phyloP scores from a whole-genome alignment of 2,888 invertebrate genomes.

The Papilio elwesi region DNA sequence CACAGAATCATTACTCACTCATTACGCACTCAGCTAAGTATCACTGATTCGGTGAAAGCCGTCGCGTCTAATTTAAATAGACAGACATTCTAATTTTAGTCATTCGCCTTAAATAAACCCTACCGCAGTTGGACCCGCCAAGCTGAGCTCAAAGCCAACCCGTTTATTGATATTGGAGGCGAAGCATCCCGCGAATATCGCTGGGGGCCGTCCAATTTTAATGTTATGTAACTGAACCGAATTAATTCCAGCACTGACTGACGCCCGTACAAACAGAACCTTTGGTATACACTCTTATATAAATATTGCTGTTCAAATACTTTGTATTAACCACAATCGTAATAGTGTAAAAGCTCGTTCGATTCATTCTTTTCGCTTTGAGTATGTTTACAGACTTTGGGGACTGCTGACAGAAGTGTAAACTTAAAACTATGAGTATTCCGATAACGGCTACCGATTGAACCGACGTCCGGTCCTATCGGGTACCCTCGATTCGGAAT shows the following conservation, averaged over 20 bases:
- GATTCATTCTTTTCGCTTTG: slow-evolving; percentile 45
- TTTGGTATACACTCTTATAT: slow-evolving; percentile 57
- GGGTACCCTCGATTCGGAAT: too few relatives aligned
- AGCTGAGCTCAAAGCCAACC: slow-evolving; percentile 57
- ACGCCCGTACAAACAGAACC: slow-evolving; percentile 58
- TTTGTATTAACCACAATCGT: slow-evolving; percentile 57
- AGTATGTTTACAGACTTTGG: too few relatives aligned
- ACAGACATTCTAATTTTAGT: slow-evolving; percentile 57
- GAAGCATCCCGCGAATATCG: slow-evolving; percentile 56
- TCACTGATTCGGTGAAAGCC: slow-evolving; percentile 68
- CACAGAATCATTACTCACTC: slow-evolving; percentile 32
- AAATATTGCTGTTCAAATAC: slow-evolving; percentile 64
- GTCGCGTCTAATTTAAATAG: slow-evolving; percentile 38
- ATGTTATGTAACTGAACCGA: slow-evolving; percentile 65
- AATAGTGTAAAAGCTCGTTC: slow-evolving; percentile 65
- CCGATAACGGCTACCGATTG: too few relatives aligned
- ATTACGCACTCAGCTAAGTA: slow-evolving; percentile 52
- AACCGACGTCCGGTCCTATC: too few relatives aligned
- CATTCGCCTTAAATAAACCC: slow-evolving; percentile 52
- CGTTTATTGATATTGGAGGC: slow-evolving; percentile 68
- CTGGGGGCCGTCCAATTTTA: slow-evolving; percentile 61
- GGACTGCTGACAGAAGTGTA: too few relatives aligned
- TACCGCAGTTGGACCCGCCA: slow-evolving; percentile 42
- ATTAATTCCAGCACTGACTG: slow-evolving; percentile 59
- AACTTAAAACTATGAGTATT: too few relatives aligned